A percentile compares a stretch with the other conserved stretches of the same genome.
These are phyloP conservation scores for Steinernema feltiae DNA, from an alignment of 1,140 invertebrate species.

Conservation along the genomic window DNA sequence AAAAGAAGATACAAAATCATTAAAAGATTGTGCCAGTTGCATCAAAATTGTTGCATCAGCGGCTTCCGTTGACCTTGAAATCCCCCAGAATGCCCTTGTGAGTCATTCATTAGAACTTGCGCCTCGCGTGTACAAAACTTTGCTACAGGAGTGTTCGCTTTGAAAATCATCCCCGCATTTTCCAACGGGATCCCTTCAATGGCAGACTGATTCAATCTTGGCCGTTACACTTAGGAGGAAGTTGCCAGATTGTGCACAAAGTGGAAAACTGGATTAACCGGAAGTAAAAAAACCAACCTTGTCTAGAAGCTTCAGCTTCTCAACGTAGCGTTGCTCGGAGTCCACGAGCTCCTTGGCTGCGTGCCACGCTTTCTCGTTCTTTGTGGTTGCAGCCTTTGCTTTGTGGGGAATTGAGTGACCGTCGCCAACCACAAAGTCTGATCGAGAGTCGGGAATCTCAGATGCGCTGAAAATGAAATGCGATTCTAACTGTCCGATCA, in stretches of 20 bases:
- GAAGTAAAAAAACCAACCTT: slow-evolving; percentile 29
- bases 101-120: too few species aligned
- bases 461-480: slow-evolving; percentile 8
- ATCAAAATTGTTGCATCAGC: too few species aligned
- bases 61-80: too few species aligned
- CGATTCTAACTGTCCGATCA: too few species aligned
- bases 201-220: too few species aligned
- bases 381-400: slow-evolving; percentile 1
- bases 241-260: neutral
- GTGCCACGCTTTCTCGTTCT: slow-evolving; percentile 36
- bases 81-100: too few species aligned
- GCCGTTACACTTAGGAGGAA: neutral
- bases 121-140: too few species aligned
- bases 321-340: slow-evolving; percentile 38
- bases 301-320: slow-evolving; percentile 33
- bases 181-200: too few species aligned
- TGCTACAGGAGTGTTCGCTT: too few species aligned
- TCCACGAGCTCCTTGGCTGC: slow-evolving; percentile 42
- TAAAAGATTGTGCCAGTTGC: neutral
- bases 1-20: neutral
- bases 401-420: slow-evolving; percentile 7
- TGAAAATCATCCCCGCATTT: too few species aligned
- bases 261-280: neutral
- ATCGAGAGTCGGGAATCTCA: slow-evolving; percentile 16
- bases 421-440: slow-evolving; percentile 14